Evolutionary conservation across 2,888 invertebrate species (phyloP).

Genomic region (Plutella xylostella): DNA sequence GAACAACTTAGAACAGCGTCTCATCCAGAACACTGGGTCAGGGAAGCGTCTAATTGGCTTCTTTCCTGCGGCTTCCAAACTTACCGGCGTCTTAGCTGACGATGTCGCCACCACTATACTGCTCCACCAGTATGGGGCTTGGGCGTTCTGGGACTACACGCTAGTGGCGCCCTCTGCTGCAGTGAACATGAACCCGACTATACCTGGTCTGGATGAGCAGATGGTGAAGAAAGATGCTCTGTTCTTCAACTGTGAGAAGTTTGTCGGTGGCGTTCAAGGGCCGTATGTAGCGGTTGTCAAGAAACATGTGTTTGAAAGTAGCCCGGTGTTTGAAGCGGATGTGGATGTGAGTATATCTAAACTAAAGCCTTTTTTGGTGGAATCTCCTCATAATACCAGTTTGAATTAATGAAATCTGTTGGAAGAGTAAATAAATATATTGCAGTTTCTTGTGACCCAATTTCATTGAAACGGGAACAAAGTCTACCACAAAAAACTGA

Average conservation of each 20-base stretch:
- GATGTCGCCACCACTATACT: constrained; percentile 84
- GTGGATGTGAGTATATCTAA: constrained; percentile 59
- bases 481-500: no score
- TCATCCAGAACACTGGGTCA: constrained; percentile 72
- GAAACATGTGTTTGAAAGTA: constrained; percentile 57
- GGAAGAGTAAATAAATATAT: no score
- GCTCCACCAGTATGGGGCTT: constrained; percentile 84
- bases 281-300: constrained; percentile 74
- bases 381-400: no score
- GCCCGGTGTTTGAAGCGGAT: constrained; percentile 44
- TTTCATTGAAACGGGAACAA: no score
- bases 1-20: constrained; percentile 77
- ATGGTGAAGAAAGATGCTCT: constrained; percentile 88
- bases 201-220: constrained; percentile 75
- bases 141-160: constrained; percentile 92
- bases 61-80: constrained; percentile 87
- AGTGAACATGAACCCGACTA: constrained; percentile 87
- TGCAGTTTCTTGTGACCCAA: no score
- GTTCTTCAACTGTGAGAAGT: constrained; percentile 91
- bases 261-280: constrained; percentile 90
- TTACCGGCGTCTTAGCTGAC: constrained; percentile 90
- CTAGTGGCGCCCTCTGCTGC: constrained; percentile 83
- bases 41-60: constrained; percentile 83
- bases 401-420: no score
- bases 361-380: no score